phyloP scores from a whole-genome alignment of 2,797 vertebrate species.

The Enteromius paludinosus region DNA sequence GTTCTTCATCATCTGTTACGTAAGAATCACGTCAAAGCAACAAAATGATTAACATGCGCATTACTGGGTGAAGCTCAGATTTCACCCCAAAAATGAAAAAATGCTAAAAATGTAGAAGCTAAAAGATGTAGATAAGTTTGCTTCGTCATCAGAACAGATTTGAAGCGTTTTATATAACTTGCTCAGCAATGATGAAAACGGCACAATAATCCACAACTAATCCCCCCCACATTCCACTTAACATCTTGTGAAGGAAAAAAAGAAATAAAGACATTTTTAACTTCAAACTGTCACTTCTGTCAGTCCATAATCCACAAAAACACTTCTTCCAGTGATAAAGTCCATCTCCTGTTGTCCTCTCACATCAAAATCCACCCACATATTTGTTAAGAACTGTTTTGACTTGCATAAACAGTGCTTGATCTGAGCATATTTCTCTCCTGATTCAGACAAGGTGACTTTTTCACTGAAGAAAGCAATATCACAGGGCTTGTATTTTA shows the following conservation, averaged over 20 bases:
- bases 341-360: not conserved
- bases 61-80: not conserved
- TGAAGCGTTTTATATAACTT: not conserved
- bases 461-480: not conserved
- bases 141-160: not conserved
- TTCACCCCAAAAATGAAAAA: not conserved
- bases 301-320: not conserved
- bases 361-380: not conserved
- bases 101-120: not conserved
- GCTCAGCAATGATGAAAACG: not conserved
- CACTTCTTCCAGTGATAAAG: not conserved
- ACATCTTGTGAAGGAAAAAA: not conserved
- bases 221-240: not conserved
- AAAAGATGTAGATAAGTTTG: not conserved
- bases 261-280: not conserved
- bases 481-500: not conserved
- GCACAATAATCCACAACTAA: not conserved
- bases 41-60: not conserved
- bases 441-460: not conserved
- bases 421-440: not conserved
- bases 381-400: not conserved
- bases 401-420: not conserved
- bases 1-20: conserved; percentile 94
- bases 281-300: not conserved
- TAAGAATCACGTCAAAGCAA: conserved; percentile 69